A percentile compares a stretch with the other conserved stretches of the same genome.
phyloP scores from a whole-genome alignment of 2,797 vertebrate species.

The Thamnophis elegans region DNA sequence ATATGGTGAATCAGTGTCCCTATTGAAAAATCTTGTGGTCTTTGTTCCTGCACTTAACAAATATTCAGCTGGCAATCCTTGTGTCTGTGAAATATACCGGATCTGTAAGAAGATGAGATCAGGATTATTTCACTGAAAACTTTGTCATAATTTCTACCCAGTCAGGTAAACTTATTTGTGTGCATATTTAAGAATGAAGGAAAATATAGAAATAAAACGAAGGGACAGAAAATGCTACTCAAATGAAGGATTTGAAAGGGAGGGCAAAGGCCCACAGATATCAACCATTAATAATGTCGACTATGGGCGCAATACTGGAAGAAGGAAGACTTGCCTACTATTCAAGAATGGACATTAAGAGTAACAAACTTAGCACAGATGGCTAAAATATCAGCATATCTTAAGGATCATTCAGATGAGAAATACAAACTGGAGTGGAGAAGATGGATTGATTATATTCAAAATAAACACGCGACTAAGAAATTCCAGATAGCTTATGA shows the following conservation, averaged over 20 bases:
- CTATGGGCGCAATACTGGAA: no score
- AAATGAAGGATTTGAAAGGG: neutral
- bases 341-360: no score
- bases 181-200: conserved; percentile 42
- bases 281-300: conserved; percentile 8
- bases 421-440: no score
- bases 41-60: conserved; percentile 98
- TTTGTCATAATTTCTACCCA: conserved; percentile 2
- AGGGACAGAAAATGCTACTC: neutral
- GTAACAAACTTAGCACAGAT: no score
- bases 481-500: no score
- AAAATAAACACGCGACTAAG: no score
- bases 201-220: conserved; percentile 18
- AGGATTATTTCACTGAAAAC: conserved; percentile 29
- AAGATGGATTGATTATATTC: no score
- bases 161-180: neutral
- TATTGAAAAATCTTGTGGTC: conserved; percentile 98
- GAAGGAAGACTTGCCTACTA: no score
- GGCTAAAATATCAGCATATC: no score
- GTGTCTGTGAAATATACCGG: conserved; percentile 98
- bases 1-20: conserved; percentile 94
- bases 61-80: conserved; percentile 97
- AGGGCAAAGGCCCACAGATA: neutral
- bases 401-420: no score
- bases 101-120: conserved; percentile 80